A percentile compares a stretch with the other conserved stretches of the same genome.
Conservation (phyloP, 2,797 vertebrate species). For the Spondyliosoma cantharus region DNA sequence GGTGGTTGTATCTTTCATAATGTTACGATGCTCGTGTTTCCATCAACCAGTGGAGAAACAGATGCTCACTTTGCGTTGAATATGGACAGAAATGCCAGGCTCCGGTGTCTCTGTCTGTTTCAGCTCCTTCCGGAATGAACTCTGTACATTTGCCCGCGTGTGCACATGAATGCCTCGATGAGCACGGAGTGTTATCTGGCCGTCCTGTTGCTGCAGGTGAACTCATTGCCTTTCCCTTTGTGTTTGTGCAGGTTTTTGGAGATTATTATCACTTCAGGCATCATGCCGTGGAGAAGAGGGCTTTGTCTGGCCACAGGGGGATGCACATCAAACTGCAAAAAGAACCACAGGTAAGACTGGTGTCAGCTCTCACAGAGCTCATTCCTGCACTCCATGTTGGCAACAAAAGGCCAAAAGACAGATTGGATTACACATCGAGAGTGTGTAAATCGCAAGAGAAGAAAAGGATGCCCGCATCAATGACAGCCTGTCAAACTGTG, state of each 20-base stretch:
- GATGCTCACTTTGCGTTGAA: slow-evolving; percentile 16
- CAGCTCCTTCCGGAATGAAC: slow-evolving; percentile 3
- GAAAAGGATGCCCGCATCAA: slow-evolving; percentile 53
- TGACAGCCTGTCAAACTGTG: slow-evolving; percentile 69
- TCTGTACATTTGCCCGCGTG: slow-evolving; percentile 26
- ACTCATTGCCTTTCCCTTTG: slow-evolving; percentile 62
- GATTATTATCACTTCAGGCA: slow-evolving; percentile 96
- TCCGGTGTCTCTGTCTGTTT: slow-evolving; percentile 28
- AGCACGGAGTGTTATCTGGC: slow-evolving; percentile 38
- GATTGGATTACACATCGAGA: slow-evolving; percentile 62
- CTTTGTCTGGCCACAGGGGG: slow-evolving; percentile 86
- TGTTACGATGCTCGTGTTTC: not conserved
- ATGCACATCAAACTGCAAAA: slow-evolving; percentile 86
- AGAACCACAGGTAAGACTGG: slow-evolving; percentile 87
- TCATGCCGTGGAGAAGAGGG: slow-evolving; percentile 89
- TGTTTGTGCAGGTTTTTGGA: slow-evolving; percentile 87
- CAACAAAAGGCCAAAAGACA: slow-evolving; percentile 69
- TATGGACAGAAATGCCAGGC: not conserved
- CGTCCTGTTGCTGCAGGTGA: slow-evolving; percentile 50
- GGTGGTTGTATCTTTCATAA: slow-evolving; percentile 3
- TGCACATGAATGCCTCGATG: slow-evolving; percentile 42
- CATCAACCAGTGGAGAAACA: not conserved
- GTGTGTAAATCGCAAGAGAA: slow-evolving; percentile 49
- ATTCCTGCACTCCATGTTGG: slow-evolving; percentile 36
- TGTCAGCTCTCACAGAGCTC: slow-evolving; percentile 58